Conservation (phyloP, 2,797 vertebrate genomes). For the Anas capensis region DNA sequence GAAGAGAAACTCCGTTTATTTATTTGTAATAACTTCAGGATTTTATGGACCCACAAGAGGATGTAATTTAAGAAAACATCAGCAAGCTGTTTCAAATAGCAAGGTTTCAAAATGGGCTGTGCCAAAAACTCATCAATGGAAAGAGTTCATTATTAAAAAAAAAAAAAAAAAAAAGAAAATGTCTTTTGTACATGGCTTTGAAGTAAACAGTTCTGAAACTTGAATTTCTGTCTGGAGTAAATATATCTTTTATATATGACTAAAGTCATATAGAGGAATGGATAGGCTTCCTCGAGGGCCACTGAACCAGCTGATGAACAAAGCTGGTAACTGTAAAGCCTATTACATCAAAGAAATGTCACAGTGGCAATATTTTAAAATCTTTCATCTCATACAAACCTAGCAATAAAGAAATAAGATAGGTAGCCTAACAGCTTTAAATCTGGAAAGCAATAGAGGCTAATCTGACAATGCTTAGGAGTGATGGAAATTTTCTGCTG, state of each 20-base stretch:
- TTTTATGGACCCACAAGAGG: conserved; percentile 80
- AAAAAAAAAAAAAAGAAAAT: background rate
- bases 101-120: conserved; percentile 62
- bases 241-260: background rate
- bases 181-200: background rate
- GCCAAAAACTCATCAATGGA: conserved; percentile 64
- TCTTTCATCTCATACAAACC: background rate
- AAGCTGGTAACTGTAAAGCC: background rate
- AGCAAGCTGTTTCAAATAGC: conserved; percentile 76
- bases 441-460: background rate
- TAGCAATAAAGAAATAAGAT: background rate
- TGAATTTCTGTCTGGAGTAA: conserved; percentile 37
- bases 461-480: background rate
- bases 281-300: conserved; percentile 1
- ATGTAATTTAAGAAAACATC: conserved; percentile 84
- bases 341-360: background rate
- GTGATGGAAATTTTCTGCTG: background rate
- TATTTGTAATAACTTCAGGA: conserved; percentile 83
- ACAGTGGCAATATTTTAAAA: background rate
- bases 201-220: conserved; percentile 30
- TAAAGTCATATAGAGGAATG: background rate
- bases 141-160: conserved; percentile 61
- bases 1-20: conserved; percentile 82
- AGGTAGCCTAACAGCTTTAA: background rate
- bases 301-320: background rate